A percentile compares a stretch with the other conserved stretches of the same genome.
Evolutionary conservation across 2,888 invertebrate species (phyloP).

Genomic region (Corbicula japonica): DNA sequence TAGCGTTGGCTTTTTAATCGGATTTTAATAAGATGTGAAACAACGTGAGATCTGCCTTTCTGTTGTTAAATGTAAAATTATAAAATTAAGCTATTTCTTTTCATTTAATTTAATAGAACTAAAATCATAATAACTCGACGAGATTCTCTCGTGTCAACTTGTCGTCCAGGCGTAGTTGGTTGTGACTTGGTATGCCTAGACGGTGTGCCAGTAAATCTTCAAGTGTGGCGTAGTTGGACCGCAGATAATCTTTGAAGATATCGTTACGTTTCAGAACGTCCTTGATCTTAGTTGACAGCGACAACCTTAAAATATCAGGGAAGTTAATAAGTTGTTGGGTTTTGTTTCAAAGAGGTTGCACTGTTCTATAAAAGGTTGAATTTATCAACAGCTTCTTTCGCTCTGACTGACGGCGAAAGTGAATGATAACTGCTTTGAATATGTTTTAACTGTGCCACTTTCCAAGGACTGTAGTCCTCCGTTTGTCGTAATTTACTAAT

Average conservation of each 20-base stretch:
- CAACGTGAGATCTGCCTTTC: no score
- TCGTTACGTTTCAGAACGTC: slow-evolving; percentile 77
- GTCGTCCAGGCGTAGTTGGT: slow-evolving; percentile 70
- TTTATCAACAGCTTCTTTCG: not conserved
- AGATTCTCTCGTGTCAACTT: slow-evolving; percentile 70
- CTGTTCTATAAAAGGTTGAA: not conserved
- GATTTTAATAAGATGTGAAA: no score
- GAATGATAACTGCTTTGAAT: not conserved
- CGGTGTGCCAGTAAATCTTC: slow-evolving; percentile 82
- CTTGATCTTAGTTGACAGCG: slow-evolving; percentile 72
- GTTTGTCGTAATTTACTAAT: no score
- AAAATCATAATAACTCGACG: no score
- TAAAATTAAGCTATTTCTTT: no score
- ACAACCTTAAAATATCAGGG: slow-evolving; percentile 73
- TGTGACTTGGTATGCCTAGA: slow-evolving; percentile 78
- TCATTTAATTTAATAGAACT: no score
- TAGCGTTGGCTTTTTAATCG: no score
- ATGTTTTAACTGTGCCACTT: not conserved
- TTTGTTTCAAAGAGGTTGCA: not conserved
- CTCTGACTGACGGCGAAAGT: not conserved
- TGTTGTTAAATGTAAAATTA: no score
- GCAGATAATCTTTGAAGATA: slow-evolving; percentile 70
- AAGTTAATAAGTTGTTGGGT: not conserved
- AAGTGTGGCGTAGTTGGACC: slow-evolving; percentile 78
- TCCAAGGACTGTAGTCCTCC: no score